A percentile compares a stretch with the other conserved stretches of the same genome.
Evolutionary conservation across 1,140 invertebrate species (phyloP).

Genomic region (Bombus balteatus): DNA sequence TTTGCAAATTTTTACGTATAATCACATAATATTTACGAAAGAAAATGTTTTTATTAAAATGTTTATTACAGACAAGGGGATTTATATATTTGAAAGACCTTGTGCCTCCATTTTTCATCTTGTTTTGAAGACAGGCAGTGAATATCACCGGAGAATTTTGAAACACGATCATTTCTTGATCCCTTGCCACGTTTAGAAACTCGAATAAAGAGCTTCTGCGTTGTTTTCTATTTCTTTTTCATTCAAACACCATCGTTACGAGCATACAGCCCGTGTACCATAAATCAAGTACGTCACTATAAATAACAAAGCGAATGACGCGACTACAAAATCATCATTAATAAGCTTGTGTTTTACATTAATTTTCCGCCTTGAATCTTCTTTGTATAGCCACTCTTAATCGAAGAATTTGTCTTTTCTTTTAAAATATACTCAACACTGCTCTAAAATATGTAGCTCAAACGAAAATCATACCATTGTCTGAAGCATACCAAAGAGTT

Average conservation of each 20-base stretch:
- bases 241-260: background rate
- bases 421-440: background rate
- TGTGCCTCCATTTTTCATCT: background rate
- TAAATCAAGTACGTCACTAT: background rate
- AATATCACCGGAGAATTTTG: background rate
- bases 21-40: background rate
- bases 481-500: background rate
- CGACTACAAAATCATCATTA: too few relatives aligned
- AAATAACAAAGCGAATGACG: too few relatives aligned
- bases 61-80: background rate
- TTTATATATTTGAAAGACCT: too few relatives aligned
- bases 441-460: too few relatives aligned
- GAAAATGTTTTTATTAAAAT: background rate
- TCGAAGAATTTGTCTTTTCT: background rate
- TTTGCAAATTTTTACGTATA: background rate
- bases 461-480: too few relatives aligned
- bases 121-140: background rate
- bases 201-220: background rate
- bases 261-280: background rate
- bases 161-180: background rate
- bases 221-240: background rate
- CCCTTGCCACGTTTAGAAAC: background rate
- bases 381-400: background rate
- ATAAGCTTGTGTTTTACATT: too few relatives aligned
- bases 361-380: too few relatives aligned